Conservation (phyloP, 2,888 invertebrate species). For the Neoascia interrupta region DNA sequence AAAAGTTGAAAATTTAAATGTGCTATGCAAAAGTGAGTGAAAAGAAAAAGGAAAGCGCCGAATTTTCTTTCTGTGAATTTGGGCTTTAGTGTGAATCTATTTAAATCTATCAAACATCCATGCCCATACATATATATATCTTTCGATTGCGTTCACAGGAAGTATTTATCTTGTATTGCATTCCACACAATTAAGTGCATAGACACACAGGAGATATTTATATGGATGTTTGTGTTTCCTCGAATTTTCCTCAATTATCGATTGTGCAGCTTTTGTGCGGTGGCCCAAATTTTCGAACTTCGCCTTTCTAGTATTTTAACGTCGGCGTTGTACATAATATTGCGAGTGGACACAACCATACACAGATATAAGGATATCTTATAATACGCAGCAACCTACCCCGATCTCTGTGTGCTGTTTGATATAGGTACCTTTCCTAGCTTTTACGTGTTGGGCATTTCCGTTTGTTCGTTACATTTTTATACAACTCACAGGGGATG, state of each 20-base stretch:
- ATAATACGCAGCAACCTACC: slow-evolving; percentile 40
- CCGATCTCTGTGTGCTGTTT: slow-evolving; percentile 11
- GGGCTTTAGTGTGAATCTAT: slow-evolving; percentile 43
- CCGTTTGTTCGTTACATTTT: background rate
- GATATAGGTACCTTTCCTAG: background rate
- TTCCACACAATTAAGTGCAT: slow-evolving; percentile 37
- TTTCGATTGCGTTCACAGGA: slow-evolving; percentile 54
- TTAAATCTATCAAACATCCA: slow-evolving; percentile 31
- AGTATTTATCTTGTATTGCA: slow-evolving; percentile 49
- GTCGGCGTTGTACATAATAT: slow-evolving; percentile 35
- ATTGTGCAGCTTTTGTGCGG: slow-evolving; percentile 70
- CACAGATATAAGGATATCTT: slow-evolving; percentile 23
- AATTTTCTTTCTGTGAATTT: slow-evolving; percentile 41
- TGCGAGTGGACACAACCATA: slow-evolving; percentile 36
- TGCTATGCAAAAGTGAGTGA: slow-evolving; percentile 64
- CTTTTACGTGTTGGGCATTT: slow-evolving; percentile 4
- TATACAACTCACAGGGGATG: background rate
- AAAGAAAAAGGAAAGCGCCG: slow-evolving; percentile 40
- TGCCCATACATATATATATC: slow-evolving; percentile 10
- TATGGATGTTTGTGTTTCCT: slow-evolving; percentile 47
- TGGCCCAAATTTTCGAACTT: slow-evolving; percentile 71
- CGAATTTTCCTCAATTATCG: slow-evolving; percentile 68
- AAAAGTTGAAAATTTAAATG: slow-evolving; percentile 50
- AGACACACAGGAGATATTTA: slow-evolving; percentile 6
- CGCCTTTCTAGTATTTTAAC: slow-evolving; percentile 51